A percentile compares a stretch with the other conserved stretches of the same genome.
These are phyloP conservation scores for Littorina saxatilis DNA, from an alignment of 1,140 invertebrate species.

Conservation along the genomic window DNA sequence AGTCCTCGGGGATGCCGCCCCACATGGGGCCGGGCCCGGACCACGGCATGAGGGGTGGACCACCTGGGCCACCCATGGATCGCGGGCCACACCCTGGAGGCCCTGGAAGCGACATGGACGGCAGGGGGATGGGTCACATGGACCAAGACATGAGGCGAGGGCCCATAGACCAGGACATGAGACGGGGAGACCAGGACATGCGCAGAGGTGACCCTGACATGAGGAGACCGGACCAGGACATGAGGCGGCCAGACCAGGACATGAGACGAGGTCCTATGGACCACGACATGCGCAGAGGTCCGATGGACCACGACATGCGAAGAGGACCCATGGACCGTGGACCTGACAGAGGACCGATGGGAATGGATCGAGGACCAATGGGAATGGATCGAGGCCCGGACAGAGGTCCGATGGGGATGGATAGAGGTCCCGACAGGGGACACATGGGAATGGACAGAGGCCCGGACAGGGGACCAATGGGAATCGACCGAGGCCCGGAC, in stretches of 20 bases:
- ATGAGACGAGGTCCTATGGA: conserved; percentile 16
- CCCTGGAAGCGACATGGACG: not conserved
- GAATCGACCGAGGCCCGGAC: too few species aligned
- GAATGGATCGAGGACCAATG: conserved; percentile 5
- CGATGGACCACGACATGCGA: conserved; percentile 17
- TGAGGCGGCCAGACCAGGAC: not conserved
- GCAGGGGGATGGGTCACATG: not conserved
- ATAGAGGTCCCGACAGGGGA: not conserved
- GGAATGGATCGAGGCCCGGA: conserved; percentile 6
- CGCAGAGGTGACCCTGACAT: not conserved
- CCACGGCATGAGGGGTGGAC: conserved; percentile 26
- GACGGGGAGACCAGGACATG: conserved; percentile 14
- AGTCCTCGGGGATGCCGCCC: conserved; percentile 33
- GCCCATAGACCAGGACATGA: conserved; percentile 10
- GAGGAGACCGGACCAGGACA: not conserved
- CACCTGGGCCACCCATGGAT: not conserved
- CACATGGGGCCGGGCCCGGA: conserved; percentile 31
- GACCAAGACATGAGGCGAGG: not conserved
- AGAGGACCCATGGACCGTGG: conserved; percentile 12
- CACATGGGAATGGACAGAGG: too few species aligned
- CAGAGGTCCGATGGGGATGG: conserved; percentile 13
- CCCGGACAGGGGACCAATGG: too few species aligned
- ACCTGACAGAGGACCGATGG: not conserved
- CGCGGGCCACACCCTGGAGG: conserved; percentile 8
- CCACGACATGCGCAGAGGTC: conserved; percentile 17